A percentile compares a stretch with the other conserved stretches of the same genome.
Evolutionary conservation across 2,888 invertebrate species (phyloP).

Genomic region (Agrotis puta): DNA sequence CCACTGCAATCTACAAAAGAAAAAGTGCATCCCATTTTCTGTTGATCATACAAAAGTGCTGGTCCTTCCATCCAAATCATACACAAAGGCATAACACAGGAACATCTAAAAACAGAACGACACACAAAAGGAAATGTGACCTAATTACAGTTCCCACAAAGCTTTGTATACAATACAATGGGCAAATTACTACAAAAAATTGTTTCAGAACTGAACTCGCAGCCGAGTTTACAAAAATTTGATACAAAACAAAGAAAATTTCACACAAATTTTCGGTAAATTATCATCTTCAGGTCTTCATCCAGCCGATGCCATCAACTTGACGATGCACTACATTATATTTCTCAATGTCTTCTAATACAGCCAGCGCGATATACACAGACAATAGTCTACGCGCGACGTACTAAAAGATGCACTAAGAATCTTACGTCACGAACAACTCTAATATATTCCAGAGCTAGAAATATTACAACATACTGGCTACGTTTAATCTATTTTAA

Average conservation of each 20-base stretch:
- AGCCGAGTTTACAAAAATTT: slow-evolving; percentile 1
- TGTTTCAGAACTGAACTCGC: slow-evolving; percentile 1
- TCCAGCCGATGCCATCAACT: slow-evolving; percentile 14
- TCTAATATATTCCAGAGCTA: slow-evolving; percentile 57
- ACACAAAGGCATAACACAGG: slow-evolving; percentile 21
- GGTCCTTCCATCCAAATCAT: slow-evolving; percentile 16
- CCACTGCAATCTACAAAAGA: slow-evolving; percentile 36
- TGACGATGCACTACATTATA: slow-evolving; percentile 65
- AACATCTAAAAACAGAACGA: slow-evolving; percentile 43
- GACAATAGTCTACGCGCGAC: slow-evolving; percentile 69
- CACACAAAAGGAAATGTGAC: slow-evolving; percentile 48
- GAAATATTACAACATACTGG: slow-evolving; percentile 51
- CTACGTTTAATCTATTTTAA: slow-evolving; percentile 49
- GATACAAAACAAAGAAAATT: slow-evolving; percentile 9
- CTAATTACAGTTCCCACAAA: slow-evolving; percentile 26
- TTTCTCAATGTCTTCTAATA: slow-evolving; percentile 76
- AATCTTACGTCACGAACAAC: slow-evolving; percentile 77
- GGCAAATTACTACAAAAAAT: slow-evolving; percentile 3
- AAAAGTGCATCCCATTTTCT: slow-evolving; percentile 36
- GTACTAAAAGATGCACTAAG: slow-evolving; percentile 86
- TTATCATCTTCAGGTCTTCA: slow-evolving; percentile 34
- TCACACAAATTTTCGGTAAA: not conserved
- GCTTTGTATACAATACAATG: slow-evolving; percentile 30
- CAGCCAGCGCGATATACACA: slow-evolving; percentile 46
- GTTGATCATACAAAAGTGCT: not conserved